Conservation (phyloP, 2,888 invertebrate species). For the Synergus japonicus region DNA sequence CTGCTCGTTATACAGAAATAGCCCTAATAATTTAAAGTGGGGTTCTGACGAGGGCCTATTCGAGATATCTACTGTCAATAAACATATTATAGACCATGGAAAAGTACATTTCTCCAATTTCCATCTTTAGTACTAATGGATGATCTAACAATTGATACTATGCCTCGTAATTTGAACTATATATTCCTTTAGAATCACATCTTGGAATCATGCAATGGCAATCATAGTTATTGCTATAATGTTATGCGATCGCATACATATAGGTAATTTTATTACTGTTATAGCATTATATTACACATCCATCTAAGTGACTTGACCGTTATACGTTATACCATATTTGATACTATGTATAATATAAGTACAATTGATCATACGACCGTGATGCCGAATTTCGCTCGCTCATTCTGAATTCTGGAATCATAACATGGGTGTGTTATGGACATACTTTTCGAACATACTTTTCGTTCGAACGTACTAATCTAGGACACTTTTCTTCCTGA, state of each 20-base stretch:
- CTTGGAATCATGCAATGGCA: background rate
- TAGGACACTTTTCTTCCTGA: constrained; percentile 10
- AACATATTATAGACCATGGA: no score
- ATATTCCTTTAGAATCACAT: background rate
- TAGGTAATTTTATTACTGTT: constrained; percentile 8
- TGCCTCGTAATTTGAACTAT: background rate
- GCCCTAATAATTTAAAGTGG: no score
- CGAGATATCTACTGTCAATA: no score
- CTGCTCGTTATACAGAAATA: no score
- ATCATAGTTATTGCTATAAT: background rate
- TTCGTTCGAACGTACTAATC: background rate
- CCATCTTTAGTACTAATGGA: no score
- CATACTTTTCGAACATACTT: background rate
- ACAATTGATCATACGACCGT: background rate
- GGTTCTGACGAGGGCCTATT: no score
- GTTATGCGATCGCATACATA: background rate
- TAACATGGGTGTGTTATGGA: background rate
- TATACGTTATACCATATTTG: background rate
- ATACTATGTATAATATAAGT: background rate
- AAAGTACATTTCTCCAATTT: no score
- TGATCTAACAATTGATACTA: background rate
- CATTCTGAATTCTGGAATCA: constrained; percentile 28
- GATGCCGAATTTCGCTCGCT: constrained; percentile 8
- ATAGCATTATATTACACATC: background rate
- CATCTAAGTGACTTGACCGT: background rate